Evolutionary conservation across 2,113 vertebrate species (phyloP), one percentile per base, ranked within the genome.

Genomic region (Pipra filicauda): DNA sequence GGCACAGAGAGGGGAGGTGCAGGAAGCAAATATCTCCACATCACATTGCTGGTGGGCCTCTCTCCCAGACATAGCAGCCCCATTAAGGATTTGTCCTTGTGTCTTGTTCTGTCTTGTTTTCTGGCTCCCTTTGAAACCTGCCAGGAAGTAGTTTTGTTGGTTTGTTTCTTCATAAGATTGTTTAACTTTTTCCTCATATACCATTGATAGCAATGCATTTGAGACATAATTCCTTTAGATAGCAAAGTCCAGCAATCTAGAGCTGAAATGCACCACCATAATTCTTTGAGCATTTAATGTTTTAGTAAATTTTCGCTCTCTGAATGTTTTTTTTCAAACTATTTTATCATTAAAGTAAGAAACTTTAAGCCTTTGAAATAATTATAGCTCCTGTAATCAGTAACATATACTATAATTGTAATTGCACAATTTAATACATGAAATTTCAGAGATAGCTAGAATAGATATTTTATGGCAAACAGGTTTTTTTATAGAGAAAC

Each of bases 41-140:
- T 28, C 3, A 3, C 76, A 16, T 54, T 0, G 0, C 3, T 3
- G 3, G 12, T 37, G 54, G 30, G 5, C 24, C 27, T 87, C 28
- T 69, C 35, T 37, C 31, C 3, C 7, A 44, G 1, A 35, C 3
- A 1, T 1, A 55, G 65, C 48, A 57, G 19, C 9, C 43, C 57
- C 41, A 12, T 44, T 59, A 55, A 49, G 30, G 30, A 64, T 57
- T 37, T 41, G 24, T 41, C 86, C 48, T 49, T 33, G 30, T 65
- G 48, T 43, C 46, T 35, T 57, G 14, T 67, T 35, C 65, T 81
- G 30, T 62, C 52, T 41, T 48, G 16, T 17, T 37, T 30, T 46
- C 62, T 23, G 12, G 7, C 35, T 95, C 48, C 43, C 16, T 88
- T 64, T 69, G 22, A 65, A 86, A 71, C 30, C 39, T 54, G 39